Conservation (phyloP, 1,140 invertebrate species). For the Apis florea region DNA sequence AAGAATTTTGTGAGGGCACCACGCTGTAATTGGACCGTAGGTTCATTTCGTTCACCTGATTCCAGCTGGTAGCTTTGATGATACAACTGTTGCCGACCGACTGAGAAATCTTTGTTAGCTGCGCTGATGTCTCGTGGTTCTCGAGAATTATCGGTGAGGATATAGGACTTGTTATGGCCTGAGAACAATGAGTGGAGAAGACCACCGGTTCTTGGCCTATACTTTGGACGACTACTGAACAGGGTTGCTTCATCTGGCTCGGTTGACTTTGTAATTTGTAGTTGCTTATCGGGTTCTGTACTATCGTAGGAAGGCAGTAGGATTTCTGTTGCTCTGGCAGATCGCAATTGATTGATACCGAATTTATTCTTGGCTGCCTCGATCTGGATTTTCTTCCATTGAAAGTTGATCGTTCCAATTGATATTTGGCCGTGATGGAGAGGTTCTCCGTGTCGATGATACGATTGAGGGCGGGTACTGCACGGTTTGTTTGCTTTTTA, state of each 20-base stretch:
- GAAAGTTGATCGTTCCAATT: slow-evolving; percentile 54
- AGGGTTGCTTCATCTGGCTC: slow-evolving; percentile 45
- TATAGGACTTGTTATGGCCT: slow-evolving; percentile 76
- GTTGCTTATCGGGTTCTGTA: slow-evolving; percentile 46
- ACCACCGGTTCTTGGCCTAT: slow-evolving; percentile 58
- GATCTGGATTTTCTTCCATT: slow-evolving; percentile 57
- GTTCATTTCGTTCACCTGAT: slow-evolving; percentile 53
- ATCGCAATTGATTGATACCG: slow-evolving; percentile 54
- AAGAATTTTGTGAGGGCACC: slow-evolving; percentile 60
- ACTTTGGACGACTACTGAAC: slow-evolving; percentile 36
- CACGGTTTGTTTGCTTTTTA: slow-evolving; percentile 59
- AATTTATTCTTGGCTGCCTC: slow-evolving; percentile 48
- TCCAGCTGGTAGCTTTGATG: slow-evolving; percentile 46
- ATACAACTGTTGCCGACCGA: slow-evolving; percentile 46
- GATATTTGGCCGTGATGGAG: slow-evolving; percentile 47
- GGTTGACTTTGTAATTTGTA: slow-evolving; percentile 45
- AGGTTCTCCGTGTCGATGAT: slow-evolving; percentile 55
- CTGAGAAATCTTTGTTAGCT: slow-evolving; percentile 50
- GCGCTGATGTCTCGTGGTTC: slow-evolving; percentile 54
- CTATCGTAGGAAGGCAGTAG: slow-evolving; percentile 54
- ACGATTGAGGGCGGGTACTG: slow-evolving; percentile 62
- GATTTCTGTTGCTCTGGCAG: slow-evolving; percentile 42
- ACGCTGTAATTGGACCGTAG: slow-evolving; percentile 54
- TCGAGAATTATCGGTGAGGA: slow-evolving; percentile 70
- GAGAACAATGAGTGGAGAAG: slow-evolving; percentile 75